A percentile compares a stretch with the other conserved stretches of the same genome.
Conservation (phyloP, 1,140 invertebrate genomes). For the Drosophila nigromelanica region DNA sequence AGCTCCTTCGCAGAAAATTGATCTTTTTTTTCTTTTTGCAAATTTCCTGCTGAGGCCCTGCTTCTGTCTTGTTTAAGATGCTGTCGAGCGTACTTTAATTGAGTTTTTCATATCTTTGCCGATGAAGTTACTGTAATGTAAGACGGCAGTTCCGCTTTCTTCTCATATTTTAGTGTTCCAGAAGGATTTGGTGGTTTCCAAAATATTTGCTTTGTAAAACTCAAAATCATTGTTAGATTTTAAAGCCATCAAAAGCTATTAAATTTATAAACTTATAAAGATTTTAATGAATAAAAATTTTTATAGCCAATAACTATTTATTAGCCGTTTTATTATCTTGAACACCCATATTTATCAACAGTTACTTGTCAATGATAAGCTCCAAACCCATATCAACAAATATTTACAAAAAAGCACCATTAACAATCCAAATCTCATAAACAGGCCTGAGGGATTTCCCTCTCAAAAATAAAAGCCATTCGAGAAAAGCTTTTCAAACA, state of each 20-base stretch:
- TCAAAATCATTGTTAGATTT: background rate
- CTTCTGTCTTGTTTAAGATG: constrained; percentile 38
- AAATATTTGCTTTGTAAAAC: background rate
- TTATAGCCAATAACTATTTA: background rate
- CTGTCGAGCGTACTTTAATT: constrained; percentile 56
- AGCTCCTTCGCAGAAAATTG: constrained; percentile 64
- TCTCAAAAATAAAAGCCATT: background rate
- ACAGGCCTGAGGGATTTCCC: constrained; percentile 20
- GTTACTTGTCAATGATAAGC: constrained; percentile 19
- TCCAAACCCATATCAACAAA: constrained; percentile 15
- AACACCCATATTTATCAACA: constrained; percentile 14
- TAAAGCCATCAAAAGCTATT: background rate
- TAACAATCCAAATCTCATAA: constrained; percentile 31
- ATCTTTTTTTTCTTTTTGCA: constrained; percentile 56
- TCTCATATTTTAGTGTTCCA: background rate
- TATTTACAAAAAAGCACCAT: constrained; percentile 9
- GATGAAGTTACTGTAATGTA: constrained; percentile 46
- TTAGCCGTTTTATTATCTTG: constrained; percentile 3
- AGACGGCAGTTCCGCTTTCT: constrained; percentile 52
- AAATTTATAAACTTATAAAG: background rate
- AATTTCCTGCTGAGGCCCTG: constrained; percentile 54
- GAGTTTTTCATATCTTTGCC: constrained; percentile 52
- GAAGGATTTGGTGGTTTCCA: background rate
- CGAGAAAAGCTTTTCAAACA: constrained; percentile 30
- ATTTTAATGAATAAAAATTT: constrained; percentile 1